phyloP scores from a whole-genome alignment of 2,113 vertebrate genomes.

The Festucalex cinctus region DNA sequence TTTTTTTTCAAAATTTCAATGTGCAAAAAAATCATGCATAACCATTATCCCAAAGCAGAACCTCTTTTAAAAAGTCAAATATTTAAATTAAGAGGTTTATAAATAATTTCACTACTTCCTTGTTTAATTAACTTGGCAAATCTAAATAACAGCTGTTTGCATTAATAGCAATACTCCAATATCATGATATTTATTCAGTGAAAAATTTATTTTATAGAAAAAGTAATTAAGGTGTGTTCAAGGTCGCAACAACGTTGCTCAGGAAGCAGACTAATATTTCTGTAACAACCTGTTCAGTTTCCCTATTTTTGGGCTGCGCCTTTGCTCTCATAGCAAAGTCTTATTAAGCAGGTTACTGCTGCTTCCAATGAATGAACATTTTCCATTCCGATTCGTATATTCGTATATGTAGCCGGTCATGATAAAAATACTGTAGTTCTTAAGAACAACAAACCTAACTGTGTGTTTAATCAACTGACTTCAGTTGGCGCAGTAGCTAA shows the following conservation, averaged over 20 bases:
- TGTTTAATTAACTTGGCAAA: no score
- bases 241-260: neutral
- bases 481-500: neutral
- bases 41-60: neutral
- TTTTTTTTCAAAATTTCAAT: neutral
- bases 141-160: neutral
- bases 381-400: neutral
- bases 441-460: neutral
- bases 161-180: neutral
- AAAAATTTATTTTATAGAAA: no score
- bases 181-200: neutral
- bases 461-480: neutral
- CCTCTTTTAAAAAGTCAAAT: neutral
- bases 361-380: neutral
- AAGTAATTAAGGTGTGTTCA: no score
- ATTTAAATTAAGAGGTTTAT: neutral
- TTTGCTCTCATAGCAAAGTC: no score
- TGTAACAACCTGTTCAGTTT: neutral
- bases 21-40: neutral
- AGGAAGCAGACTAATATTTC: neutral
- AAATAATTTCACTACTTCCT: neutral
- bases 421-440: neutral
- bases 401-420: neutral
- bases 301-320: neutral
- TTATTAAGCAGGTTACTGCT: no score